These are phyloP conservation scores for Monomorium pharaonis DNA, from an alignment of 1,140 invertebrate genomes.

Conservation along the genomic window DNA sequence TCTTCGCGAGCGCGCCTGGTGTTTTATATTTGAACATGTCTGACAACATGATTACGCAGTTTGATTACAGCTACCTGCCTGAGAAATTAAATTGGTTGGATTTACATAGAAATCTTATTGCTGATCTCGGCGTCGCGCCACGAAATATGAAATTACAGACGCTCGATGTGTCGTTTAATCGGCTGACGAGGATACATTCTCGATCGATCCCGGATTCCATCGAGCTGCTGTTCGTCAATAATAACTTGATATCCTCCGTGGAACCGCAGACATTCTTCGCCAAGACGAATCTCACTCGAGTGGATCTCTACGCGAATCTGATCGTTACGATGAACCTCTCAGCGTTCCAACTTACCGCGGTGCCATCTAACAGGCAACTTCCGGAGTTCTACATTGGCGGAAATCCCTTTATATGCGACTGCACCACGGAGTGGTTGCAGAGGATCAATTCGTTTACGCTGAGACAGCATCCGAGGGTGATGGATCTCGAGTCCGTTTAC, in stretches of 20 bases:
- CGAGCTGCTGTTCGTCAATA: slow-evolving; percentile 92
- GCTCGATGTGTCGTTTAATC: slow-evolving; percentile 93
- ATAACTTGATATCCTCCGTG: slow-evolving; percentile 91
- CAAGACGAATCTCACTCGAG: slow-evolving; percentile 91
- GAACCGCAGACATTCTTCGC: slow-evolving; percentile 92
- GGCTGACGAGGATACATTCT: slow-evolving; percentile 89
- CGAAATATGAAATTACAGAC: slow-evolving; percentile 87
- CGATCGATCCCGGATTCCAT: slow-evolving; percentile 92
- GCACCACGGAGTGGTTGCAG: slow-evolving; percentile 95
- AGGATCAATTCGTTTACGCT: slow-evolving; percentile 90
- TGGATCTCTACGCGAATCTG: slow-evolving; percentile 94
- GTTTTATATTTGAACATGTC: slow-evolving; percentile 94
- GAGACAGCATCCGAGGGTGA: slow-evolving; percentile 91
- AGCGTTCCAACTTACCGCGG: slow-evolving; percentile 89
- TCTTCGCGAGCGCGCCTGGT: slow-evolving; percentile 90
- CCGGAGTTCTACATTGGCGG: slow-evolving; percentile 94
- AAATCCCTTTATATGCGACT: slow-evolving; percentile 95
- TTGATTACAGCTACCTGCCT: slow-evolving; percentile 93
- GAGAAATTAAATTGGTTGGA: slow-evolving; percentile 92
- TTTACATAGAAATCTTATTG: slow-evolving; percentile 92
- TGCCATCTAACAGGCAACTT: slow-evolving; percentile 87
- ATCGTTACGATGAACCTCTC: slow-evolving; percentile 92
- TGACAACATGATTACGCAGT: slow-evolving; percentile 92
- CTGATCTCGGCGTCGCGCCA: slow-evolving; percentile 87
- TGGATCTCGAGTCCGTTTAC: slow-evolving; percentile 93